Percentiles rank a stretch among this genome's conserved stretches.
Evolutionary conservation across 1,140 invertebrate genomes (phyloP).

Genomic region (Brachionus sp.): DNA sequence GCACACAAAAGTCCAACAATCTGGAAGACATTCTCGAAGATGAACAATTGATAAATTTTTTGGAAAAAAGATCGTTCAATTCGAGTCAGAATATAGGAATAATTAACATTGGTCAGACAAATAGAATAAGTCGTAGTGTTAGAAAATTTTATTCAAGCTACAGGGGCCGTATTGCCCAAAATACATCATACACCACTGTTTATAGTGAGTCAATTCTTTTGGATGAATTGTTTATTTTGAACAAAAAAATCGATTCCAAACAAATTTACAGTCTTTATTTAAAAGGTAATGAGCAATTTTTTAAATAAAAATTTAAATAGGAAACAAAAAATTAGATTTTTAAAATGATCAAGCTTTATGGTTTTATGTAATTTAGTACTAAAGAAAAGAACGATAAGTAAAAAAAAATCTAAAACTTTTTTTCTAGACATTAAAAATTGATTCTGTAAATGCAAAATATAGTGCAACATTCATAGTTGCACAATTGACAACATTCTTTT

Average conservation of each 20-base stretch:
- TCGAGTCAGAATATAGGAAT: background rate
- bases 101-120: slow-evolving; percentile 17
- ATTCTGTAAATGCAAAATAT: too few relatives aligned
- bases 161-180: background rate
- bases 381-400: too few relatives aligned
- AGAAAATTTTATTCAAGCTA: background rate
- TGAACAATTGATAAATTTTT: background rate
- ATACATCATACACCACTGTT: background rate
- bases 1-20: background rate
- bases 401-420: too few relatives aligned
- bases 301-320: too few relatives aligned
- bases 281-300: too few relatives aligned
- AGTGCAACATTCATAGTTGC: too few relatives aligned
- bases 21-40: background rate
- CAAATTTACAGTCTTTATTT: slow-evolving; percentile 13
- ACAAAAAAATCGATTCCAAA: background rate
- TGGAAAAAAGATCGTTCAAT: slow-evolving; percentile 22
- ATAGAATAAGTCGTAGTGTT: background rate
- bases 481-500: too few relatives aligned
- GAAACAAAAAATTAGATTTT: background rate
- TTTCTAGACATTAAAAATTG: too few relatives aligned
- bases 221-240: slow-evolving; percentile 29
- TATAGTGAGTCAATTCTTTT: slow-evolving; percentile 34
- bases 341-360: background rate
- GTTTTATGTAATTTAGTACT: too few relatives aligned